Base-by-base conservation (phyloP, 1,140 invertebrate species). In the Apis florea region DNA sequence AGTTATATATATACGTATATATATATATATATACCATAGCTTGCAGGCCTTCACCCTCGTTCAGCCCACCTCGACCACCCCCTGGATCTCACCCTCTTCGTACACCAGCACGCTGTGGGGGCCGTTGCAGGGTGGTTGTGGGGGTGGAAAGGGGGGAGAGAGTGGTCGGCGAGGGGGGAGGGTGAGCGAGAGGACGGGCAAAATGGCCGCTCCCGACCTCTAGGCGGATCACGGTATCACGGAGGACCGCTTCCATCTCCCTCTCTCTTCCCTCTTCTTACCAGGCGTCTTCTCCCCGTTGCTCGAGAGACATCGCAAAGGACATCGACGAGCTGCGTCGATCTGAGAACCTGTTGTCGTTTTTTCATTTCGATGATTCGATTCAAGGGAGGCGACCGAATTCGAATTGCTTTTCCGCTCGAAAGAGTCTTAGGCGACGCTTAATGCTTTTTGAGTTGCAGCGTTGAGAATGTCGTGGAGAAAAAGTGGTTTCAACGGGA, bases 161-260 rank as follows among this genome's bases (percentile, higher is more conserved):
- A 74, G 70, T 58, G 56, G 24, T n/a, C 51, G 15, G 69, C 19
- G 31, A 8, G 77, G 78, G 82, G 73, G 63, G 71, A 67, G 53
- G 85, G 81, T 67, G 63, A 64, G 59, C 47, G 68, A 64, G 74
- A 24, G 68, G 70, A 73, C 89, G 86, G 87, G 86, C 89, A 90
- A 93, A 92, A 92, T 93, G 89, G 91, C 90, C 88, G 92, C 92
- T 89, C 83, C 83, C 85, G 89, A 91, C 89, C 86, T 89, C 86
- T 89, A 85, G 83, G 89, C 89, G 83, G 88, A 90, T 90, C 84
- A 85, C 83, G 89, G 89, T 91, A 92, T 91, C 91, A 90, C 87
- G 71, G 82, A 81, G 74, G 84, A 85, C 83, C 83, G 78, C 85
- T 83, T 79, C 71, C 84, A 78, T 67, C 21, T 19, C 40, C 5